These are phyloP conservation scores for Adelphocoris suturalis DNA, from an alignment of 2,888 invertebrate genomes.

Conservation along the genomic window DNA sequence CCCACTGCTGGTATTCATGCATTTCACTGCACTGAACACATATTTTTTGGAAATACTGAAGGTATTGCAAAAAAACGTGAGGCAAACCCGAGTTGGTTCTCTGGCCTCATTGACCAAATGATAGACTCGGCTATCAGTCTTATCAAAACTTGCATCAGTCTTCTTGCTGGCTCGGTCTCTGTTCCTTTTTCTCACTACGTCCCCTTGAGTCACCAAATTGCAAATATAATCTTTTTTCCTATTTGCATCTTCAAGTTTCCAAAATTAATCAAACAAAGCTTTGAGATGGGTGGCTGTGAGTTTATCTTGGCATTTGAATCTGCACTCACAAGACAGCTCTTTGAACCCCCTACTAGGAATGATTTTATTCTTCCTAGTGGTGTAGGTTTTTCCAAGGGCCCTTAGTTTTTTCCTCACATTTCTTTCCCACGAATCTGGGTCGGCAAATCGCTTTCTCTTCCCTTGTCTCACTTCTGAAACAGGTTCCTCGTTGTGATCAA, in stretches of 20 bases:
- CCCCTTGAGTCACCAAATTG: neutral
- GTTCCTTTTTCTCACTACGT: conserved; percentile 27
- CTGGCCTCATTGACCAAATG: neutral
- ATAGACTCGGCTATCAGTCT: neutral
- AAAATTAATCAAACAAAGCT: neutral
- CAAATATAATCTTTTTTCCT: conserved; percentile 30
- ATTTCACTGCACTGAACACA: neutral
- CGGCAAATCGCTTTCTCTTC: conserved; percentile 12
- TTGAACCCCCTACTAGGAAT: neutral
- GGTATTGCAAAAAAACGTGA: conserved; percentile 6
- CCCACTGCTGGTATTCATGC: neutral
- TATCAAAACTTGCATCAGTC: neutral
- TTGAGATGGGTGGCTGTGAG: neutral
- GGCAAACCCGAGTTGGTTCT: neutral
- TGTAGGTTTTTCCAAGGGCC: neutral
- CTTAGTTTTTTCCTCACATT: neutral
- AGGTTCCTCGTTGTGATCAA: no score
- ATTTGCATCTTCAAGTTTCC: neutral
- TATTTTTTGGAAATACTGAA: neutral
- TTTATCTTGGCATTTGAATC: neutral
- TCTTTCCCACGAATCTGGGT: neutral
- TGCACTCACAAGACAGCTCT: neutral
- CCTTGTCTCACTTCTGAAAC: no score
- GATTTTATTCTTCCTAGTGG: neutral
- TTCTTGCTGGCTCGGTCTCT: no score